phyloP scores from a whole-genome alignment of 2,113 vertebrate species.

The Scomber scombrus region DNA sequence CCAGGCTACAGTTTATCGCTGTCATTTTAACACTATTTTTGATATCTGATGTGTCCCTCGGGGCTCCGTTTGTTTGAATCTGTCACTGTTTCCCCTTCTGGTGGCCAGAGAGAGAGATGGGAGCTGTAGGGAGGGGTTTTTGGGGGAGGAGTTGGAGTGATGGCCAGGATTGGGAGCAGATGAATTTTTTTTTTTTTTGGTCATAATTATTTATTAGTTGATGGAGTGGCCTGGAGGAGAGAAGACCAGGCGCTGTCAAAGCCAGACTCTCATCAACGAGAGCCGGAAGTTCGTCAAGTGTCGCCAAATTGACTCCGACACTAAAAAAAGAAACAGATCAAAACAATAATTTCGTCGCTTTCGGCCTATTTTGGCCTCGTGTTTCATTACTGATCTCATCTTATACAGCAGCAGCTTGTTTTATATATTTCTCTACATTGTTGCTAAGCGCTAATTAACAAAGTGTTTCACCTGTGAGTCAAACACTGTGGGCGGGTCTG shows the following conservation, averaged over 20 bases:
- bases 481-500: not conserved
- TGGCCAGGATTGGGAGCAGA: not conserved
- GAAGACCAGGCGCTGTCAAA: constrained; percentile 24
- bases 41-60: constrained; percentile 12
- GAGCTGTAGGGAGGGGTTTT: not conserved
- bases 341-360: not conserved
- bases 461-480: not conserved
- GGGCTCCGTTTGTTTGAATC: constrained; percentile 26
- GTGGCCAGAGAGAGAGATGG: not conserved
- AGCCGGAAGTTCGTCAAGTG: not conserved
- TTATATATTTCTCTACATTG: too few relatives aligned
- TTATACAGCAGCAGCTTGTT: not conserved
- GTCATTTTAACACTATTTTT: constrained; percentile 35
- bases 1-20: constrained; percentile 20
- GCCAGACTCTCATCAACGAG: not conserved
- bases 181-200: constrained; percentile 14
- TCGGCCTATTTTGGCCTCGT: not conserved
- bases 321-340: not conserved
- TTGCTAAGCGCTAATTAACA: not conserved
- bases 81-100: not conserved
- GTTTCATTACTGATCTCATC: not conserved
- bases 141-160: too few relatives aligned
- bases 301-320: not conserved
- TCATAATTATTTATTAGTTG: constrained; percentile 5
- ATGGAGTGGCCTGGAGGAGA: not conserved